Evolutionary conservation across 1,140 invertebrate species (phyloP), one percentile per base, ranked within the genome.

Genomic region (Microplitis mediator): DNA sequence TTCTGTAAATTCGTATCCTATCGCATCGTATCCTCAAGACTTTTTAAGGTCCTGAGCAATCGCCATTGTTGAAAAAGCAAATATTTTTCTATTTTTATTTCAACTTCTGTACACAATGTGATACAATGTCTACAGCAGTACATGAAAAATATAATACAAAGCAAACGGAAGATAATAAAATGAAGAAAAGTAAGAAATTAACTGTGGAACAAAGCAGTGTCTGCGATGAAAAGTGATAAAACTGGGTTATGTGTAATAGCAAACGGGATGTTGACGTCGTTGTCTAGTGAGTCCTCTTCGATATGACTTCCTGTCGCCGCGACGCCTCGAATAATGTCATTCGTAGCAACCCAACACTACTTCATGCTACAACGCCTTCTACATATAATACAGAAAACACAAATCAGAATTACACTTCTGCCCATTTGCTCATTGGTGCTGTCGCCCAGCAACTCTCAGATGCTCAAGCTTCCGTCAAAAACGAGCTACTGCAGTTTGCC

Each of bases 281-380:
- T 62, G n/a, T 62, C 60, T 35, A 62, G 34, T 31, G 60, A 39
- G 3, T 35, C 23, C 58, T 31, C 32, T 61, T 34, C 32, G 71
- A 72, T 66, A 66, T 51, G 71, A 72, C 71, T 72, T 72, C 71
- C 71, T 67, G 71, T 72, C 71, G 64, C 71, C 71, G 34, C 11
- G n/a, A 68, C 8, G 31, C 50, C 31, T 62, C 60, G n/a, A 36
- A 6, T 58, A 58, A 58, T 23, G 14, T 54, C 51, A 23, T 1
- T 54, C 51, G 16, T 11, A n/a, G 51, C 45, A n/a, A n/a, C 51
- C 13, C 62, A 35, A 11, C 11, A 63, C 6, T 13, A 56, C n/a
- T n/a, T n/a, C 14, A 16, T 16, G 3, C 56, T 13, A 39, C 36
- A 16, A 58, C 39, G 31, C 16, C 5, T 13, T 3, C 66, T 66